These are phyloP conservation scores for Limnephilus auricula DNA, from an alignment of 2,888 invertebrate genomes.

Conservation along the genomic window DNA sequence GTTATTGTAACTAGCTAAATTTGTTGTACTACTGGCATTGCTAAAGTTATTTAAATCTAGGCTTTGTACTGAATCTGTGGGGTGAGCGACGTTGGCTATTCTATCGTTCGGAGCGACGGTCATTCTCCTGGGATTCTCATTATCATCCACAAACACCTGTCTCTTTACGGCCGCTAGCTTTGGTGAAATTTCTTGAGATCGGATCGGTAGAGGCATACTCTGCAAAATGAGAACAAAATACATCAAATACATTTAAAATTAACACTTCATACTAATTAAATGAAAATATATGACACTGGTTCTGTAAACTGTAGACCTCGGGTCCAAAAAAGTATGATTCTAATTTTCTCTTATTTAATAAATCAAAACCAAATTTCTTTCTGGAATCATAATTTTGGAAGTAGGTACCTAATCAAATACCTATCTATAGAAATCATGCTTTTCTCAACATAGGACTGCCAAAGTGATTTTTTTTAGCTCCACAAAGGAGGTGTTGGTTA, in stretches of 20 bases:
- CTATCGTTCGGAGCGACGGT: conserved; percentile 14
- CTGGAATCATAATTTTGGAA: too few relatives aligned
- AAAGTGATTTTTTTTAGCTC: too few relatives aligned
- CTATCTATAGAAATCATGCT: too few relatives aligned
- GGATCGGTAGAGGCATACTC: conserved; percentile 32
- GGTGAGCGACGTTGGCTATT: conserved; percentile 28
- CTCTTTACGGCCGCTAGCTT: conserved; percentile 58
- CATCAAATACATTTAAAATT: not conserved
- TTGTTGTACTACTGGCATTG: conserved; percentile 15
- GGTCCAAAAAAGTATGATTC: too few relatives aligned
- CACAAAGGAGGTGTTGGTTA: too few relatives aligned
- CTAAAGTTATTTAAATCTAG: conserved; percentile 49
- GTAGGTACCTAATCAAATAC: too few relatives aligned
- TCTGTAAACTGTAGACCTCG: too few relatives aligned
- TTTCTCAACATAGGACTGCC: too few relatives aligned
- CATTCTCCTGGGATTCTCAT: conserved; percentile 40
- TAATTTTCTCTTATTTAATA: too few relatives aligned
- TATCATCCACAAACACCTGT: conserved; percentile 56
- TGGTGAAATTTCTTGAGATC: conserved; percentile 50
- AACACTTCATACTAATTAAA: too few relatives aligned
- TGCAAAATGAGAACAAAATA: conserved; percentile 3
- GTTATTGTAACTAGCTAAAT: conserved; percentile 42
- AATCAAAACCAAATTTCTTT: too few relatives aligned
- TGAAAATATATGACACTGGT: too few relatives aligned
- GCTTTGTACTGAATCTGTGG: conserved; percentile 49